Base-by-base conservation (phyloP, 35 echinoderm and acorn worm species). In the Amphiura filiformis region DNA sequence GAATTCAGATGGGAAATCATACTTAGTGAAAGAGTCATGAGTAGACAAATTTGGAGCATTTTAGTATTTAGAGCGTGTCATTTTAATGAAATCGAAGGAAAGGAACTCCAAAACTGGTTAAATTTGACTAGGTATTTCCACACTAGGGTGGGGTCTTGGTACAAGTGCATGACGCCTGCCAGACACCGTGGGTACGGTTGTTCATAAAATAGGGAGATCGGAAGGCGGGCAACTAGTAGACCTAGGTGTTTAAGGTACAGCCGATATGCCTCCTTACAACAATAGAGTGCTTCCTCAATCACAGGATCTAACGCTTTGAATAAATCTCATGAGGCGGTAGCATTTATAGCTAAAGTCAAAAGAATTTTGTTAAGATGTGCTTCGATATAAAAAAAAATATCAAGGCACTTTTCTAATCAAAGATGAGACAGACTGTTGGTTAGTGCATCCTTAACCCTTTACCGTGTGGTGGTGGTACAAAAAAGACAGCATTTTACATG, bases 61-160 rank as follows among this genome's bases (percentile, higher is more conserved):
- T 70, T 70, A 5, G 61, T 70, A 70, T 70, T 70, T 70, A 70
- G 61, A 70, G 61, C 61, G 61, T 70, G 61, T 3, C 15, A 30
- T 30, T 70, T 70, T 70, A 70, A 70, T 70, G 61, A 70, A 26
- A 70, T 70, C 26, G 61, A 70, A n/a, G 61, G 61, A 70, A 70
- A 70, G n/a, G 7, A 70, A 70, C 61, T 13, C 11, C 61, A n/a
- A 70, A 70, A 70, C 7, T 70, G 61, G 61, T 70, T 13, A 47
- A 70, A 70, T 15, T 70, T 70, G 20, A 70, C 61, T 70, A 1
- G 26, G 26, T n/a, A 70, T 18, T 70, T 70, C 61, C 61, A 70
- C n/a, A n/a, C n/a, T 30, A 70, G 61, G 61, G 61, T 70, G 61
- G 61, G 61, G 61, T 70, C 17, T 70, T 70, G 61, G 26, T 3